Conservation (phyloP, 30 jellyfish, hydroid and myxozoan genomes). For the Clytia hemisphaerica region DNA sequence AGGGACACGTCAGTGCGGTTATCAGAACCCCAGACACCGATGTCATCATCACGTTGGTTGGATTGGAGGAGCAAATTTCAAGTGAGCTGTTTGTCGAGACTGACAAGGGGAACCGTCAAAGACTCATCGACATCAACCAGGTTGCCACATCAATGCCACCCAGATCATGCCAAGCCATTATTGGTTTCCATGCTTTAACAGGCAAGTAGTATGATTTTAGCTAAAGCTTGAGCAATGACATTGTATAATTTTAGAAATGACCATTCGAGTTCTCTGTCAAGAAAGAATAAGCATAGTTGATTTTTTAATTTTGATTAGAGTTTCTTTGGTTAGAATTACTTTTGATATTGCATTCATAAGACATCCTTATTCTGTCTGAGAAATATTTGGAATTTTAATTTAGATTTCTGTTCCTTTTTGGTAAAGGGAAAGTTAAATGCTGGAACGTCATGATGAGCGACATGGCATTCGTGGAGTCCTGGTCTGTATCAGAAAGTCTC, state of each 20-base stretch:
- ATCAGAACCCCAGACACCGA: slow-evolving; percentile 7
- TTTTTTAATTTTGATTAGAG: neutral
- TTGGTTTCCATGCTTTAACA: slow-evolving; percentile 3
- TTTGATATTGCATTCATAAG: neutral
- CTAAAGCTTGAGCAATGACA: too few species aligned
- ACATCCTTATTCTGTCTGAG: too few species aligned
- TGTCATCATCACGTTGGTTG: slow-evolving; percentile 5
- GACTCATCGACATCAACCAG: neutral
- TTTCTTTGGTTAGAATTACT: neutral
- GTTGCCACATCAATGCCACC: neutral
- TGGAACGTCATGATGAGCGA: neutral
- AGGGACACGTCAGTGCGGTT: neutral
- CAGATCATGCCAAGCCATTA: neutral
- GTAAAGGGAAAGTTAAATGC: slow-evolving; percentile 3
- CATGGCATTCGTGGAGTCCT: too few species aligned
- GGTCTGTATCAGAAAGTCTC: neutral
- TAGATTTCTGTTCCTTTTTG: too few species aligned
- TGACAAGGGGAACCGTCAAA: neutral
- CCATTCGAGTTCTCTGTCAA: too few species aligned
- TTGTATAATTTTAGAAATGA: too few species aligned
- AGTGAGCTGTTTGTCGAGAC: slow-evolving; percentile 7
- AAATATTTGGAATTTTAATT: too few species aligned
- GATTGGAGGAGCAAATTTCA: neutral
- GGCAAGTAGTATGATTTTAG: too few species aligned
- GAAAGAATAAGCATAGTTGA: too few species aligned